A percentile compares a stretch with the other conserved stretches of the same genome.
phyloP scores from a whole-genome alignment of 2,797 vertebrate genomes.

The Oryzias dopingdopingensis region DNA sequence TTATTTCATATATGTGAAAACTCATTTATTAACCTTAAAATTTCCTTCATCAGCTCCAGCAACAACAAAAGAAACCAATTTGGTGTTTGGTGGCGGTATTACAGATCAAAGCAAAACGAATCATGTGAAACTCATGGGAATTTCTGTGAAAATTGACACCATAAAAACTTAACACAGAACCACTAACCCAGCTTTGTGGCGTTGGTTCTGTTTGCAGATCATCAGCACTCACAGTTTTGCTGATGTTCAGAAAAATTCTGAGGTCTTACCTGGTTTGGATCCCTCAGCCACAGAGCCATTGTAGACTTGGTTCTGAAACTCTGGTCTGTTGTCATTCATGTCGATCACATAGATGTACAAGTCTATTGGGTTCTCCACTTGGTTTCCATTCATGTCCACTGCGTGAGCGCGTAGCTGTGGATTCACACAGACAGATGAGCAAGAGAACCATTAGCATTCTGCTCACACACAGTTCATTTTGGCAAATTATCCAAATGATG shows the following conservation, averaged over 20 bases:
- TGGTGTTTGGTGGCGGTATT: too few species aligned
- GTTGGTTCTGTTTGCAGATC: too few species aligned
- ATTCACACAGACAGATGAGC: constrained; percentile 10
- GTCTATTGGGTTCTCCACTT: constrained; percentile 98
- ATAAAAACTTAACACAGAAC: too few species aligned
- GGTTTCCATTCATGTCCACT: constrained; percentile 97
- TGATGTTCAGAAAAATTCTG: background rate
- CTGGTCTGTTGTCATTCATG: constrained; percentile 98
- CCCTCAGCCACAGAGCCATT: constrained; percentile 96
- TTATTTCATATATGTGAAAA: too few species aligned
- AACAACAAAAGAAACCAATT: too few species aligned
- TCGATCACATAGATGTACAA: constrained; percentile 98
- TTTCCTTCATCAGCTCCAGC: too few species aligned
- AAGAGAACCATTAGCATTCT: constrained; percentile 21
- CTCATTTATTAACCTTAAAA: too few species aligned
- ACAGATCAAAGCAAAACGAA: too few species aligned
- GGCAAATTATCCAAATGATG: constrained; percentile 20
- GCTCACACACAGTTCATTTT: background rate
- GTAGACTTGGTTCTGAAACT: constrained; percentile 94
- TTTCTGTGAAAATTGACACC: too few species aligned
- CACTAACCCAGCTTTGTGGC: too few species aligned
- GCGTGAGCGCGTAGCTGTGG: constrained; percentile 92
- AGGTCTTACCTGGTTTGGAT: constrained; percentile 89
- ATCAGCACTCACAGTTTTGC: background rate
- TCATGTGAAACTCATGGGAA: too few species aligned